Base-by-base conservation (phyloP, 2,797 vertebrate genomes). In the Coregonus sp. region DNA sequence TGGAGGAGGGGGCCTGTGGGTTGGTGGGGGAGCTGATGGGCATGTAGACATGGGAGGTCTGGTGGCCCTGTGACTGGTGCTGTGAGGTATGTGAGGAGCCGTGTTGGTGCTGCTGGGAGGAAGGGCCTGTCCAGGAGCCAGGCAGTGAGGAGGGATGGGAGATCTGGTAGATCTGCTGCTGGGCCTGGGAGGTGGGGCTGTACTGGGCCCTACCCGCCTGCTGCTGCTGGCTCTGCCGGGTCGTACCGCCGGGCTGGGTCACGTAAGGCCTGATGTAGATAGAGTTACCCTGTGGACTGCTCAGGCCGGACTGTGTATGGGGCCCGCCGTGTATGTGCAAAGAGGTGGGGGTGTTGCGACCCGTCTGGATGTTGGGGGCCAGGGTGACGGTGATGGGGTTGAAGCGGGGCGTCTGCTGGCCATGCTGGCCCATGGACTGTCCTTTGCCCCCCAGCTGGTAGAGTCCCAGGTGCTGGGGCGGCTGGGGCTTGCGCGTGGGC, bases 11-110 rank as follows among this genome's bases (percentile, higher is more conserved):
- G 1, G 97, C 95, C 80, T 99, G 98, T 78, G 98, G 94, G 84
- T 96, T 98, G 72, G 98, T 99, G 83, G 98, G 98, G 73, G 98
- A 99, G 91, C 98, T 98, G 91, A 99, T 99, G 50, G 98, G 98
- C 98, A 99, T 97, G 90, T 99, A 99, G 89, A 99, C 98, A 29
- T 98, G 97, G 86, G 98, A 99, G 88, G 98, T 99, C 95, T 98
- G 97, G 89, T 99, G 97, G 92, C 96, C 97, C 95, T 96, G 96
- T 85, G 93, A 91, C 87, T 95, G 95, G 82, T 96, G 95, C 74
- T 95, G 90, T 95, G 97, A 97, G 96, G 96, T 96, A 96, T 97
- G 96, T 91, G 95, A 92, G 82, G 94, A 91, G 89, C 59, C n/a
- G 92, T 89, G 83, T 51, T 66, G 61, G 73, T n/a, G 84, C 52